Evolutionary conservation across 2,113 vertebrate genomes (phyloP), one percentile per base, ranked within the genome.

Genomic region (Poecilia latipinna): DNA sequence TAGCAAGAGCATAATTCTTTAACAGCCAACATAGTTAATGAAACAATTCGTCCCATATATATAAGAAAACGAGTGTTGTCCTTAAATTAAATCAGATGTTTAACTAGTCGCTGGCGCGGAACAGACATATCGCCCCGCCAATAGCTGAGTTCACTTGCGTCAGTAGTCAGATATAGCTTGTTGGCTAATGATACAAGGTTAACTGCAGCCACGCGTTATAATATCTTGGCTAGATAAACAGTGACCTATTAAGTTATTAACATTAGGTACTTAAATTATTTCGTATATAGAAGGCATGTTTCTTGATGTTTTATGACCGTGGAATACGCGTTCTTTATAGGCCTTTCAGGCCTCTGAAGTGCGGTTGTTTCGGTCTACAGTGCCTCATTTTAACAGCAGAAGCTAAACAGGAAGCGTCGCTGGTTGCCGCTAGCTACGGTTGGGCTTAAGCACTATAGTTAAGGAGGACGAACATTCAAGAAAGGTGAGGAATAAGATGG

Each of bases 51-150:
- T 54, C 15, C 48, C 19, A 4, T 6, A 48, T 6, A 67, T 39
- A 48, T 4, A 48, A 48, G 44, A 48, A 48, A 48, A 48, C 1
- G 44, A 48, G 15, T 19, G 44, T 48, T 19, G 44, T 48, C 44
- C 44, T 48, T 17, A 19, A 17, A 15, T 44, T 12, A 13, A 48
- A 19, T 48, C 17, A 17, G 17, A 19, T 17, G 19, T 48, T 48
- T 19, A 19, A 17, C 44, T 48, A 17, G 15, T 48, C 0, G 44
- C 44, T 48, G 44, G 44, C 44, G 44, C 44, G 44, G 44, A 7
- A 6, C 17, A 6, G 13, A 48, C 13, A 19, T 48, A 17, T 73
- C 11, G 48, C 70, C 88, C 83, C 91, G 89, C 90, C 86, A 90
- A 83, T 51, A 76, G 82, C 61, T 4, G 44, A 19, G 44, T 48